Evolutionary conservation across 1,140 invertebrate genomes (phyloP), one percentile per base, ranked within the genome.

Genomic region (Drosophila guanche): DNA sequence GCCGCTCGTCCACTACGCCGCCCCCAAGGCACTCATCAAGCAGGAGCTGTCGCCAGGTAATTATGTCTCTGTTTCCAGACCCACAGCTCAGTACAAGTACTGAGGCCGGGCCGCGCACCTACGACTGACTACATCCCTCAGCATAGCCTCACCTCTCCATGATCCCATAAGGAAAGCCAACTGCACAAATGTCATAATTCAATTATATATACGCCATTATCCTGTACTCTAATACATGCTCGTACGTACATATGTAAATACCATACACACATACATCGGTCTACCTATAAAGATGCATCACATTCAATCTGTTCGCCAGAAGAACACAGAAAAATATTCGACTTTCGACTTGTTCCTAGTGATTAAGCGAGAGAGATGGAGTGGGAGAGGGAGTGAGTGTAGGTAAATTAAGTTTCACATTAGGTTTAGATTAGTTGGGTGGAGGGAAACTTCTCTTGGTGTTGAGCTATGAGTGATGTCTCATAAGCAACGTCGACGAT

Each of bases 31-130:
- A 2, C 58, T 77, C 7, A 41, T 85, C 10, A 79, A 86, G 54
- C 63, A 77, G 8, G 72, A 75, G 25, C 57, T 76, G 2, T 12
- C 52, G 20, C 5, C 69, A 7, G 89, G 84, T 16, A 90, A 89
- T 14, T 86, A 83, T 43, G 89, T 90, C 2, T 89, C 89, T 0
- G 89, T 86, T 3, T 89, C 89, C 46, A 78, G 89, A 61, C 89
- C 89, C 16, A 70, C 66, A 22, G 65, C 73, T 12, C 71, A 84
- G 40, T 90, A 90, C 65, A 90, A 90, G 55, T 90, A 90, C 65
- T 90, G 70, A 53, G 10, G 50, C 10, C 29, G 6, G 29, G 7
- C 33, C 33, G 1, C 16, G 16, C 16, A 20, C 16, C 16, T 20
- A 20, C 33, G 12, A 47, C 33, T 5, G 8, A n/a, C n/a, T 12